Evolutionary conservation across 2,113 vertebrate species (phyloP).

Genomic region (Peromyscus californicus): DNA sequence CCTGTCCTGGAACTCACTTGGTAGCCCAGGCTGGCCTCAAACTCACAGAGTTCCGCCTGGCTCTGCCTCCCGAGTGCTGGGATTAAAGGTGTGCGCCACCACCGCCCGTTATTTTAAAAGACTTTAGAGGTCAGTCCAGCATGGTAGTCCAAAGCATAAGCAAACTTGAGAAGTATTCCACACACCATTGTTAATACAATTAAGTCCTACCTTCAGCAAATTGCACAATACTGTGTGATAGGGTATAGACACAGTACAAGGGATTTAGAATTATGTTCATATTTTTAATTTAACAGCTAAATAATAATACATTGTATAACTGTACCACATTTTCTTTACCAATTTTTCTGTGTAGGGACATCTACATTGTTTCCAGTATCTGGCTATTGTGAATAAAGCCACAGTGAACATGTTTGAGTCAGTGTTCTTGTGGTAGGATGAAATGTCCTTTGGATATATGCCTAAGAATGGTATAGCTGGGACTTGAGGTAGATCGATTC

Average conservation of each 20-base stretch:
- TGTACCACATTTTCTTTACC: not conserved
- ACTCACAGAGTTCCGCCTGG: too few relatives aligned
- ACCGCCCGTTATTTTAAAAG: not conserved
- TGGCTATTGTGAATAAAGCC: not conserved
- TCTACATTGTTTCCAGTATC: not conserved
- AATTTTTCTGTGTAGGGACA: not conserved
- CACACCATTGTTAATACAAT: not conserved
- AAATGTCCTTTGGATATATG: too few relatives aligned
- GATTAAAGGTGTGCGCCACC: too few relatives aligned
- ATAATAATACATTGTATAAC: not conserved
- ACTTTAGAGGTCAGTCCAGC: not conserved
- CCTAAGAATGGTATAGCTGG: not conserved
- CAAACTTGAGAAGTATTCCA: not conserved
- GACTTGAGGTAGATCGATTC: not conserved
- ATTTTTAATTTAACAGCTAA: not conserved
- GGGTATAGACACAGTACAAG: not conserved
- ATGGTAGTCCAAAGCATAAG: not conserved
- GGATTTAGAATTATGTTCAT: not conserved
- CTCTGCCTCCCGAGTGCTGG: too few relatives aligned
- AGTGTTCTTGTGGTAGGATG: not conserved
- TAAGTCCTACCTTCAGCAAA: not conserved
- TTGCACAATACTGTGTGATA: not conserved
- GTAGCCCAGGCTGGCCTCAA: too few relatives aligned
- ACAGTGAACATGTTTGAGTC: not conserved
- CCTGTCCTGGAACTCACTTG: too few relatives aligned